Evolutionary conservation across 2,888 invertebrate genomes (phyloP).

Genomic region (Drosophila setosimentum): DNA sequence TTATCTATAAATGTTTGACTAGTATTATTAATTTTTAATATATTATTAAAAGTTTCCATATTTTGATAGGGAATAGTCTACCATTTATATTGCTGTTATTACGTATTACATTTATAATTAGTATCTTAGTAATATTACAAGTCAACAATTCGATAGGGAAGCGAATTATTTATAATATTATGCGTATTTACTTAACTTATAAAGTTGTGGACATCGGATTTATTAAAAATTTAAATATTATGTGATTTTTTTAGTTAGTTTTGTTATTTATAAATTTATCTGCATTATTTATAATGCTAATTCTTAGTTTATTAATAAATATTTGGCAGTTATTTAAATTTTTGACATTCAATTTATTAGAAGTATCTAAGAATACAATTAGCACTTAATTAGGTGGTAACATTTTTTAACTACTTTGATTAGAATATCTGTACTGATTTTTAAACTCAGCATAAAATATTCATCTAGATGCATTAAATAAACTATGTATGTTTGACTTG

Average conservation of each 20-base stretch:
- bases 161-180: background rate
- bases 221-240: background rate
- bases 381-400: background rate
- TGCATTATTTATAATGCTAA: background rate
- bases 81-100: background rate
- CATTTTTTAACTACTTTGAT: background rate
- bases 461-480: background rate
- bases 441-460: background rate
- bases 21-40: background rate
- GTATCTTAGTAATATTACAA: background rate
- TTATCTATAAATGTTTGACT: background rate
- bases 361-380: background rate
- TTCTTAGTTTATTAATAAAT: background rate
- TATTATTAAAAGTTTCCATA: background rate
- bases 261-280: background rate
- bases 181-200: background rate
- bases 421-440: background rate
- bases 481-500: background rate
- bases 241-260: background rate
- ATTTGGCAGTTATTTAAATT: background rate
- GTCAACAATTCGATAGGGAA: background rate
- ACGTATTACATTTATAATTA: background rate
- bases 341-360: background rate
- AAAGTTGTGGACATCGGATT: too few species aligned
- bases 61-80: background rate